Evolutionary conservation across 2,888 invertebrate species (phyloP), one percentile per base, ranked within the genome.

Genomic region (Hylaea fasciaria): DNA sequence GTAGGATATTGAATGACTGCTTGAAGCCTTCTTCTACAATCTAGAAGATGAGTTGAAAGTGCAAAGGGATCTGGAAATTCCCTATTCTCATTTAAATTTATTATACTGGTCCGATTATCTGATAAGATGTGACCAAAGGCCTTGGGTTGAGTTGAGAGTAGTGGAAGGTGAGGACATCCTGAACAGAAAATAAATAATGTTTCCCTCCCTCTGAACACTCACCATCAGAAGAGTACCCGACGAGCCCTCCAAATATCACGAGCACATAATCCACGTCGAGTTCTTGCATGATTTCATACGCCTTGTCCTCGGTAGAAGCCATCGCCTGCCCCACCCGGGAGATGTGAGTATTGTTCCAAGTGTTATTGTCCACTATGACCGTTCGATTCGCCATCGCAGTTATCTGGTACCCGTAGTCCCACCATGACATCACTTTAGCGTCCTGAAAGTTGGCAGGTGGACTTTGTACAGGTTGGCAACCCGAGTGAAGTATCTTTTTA

Each of bases 311-410:
- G 0, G 96, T 94, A 47, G 98, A 98, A 0, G 99, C 98, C 99
- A 99, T 99, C 0, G 99, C 99, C 87, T 99, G 98, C 0, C 99
- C 99, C 0, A 99, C 99, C 65, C 98, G 94, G 9, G 98, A 99
- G 78, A 99, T 99, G 87, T 99, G 99, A 12, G 99, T 99, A 87
- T 99, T 99, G 89, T 99, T 99, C 99, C 99, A 99, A 0, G 99
- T 99, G 82, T 99, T 99, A 86, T 99, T 99, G 85, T 99, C 99
- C 54, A 99, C 99, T 71, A 99, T 94, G 73, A 99, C 98, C 0
- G 99, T 99, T 44, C 98, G 94, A 92, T 99, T 99, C 13, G 99
- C 99, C 99, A 99, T 99, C 0, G 99, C 98, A 0, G 99, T 99
- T 92, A 99, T 99, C 91, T 98, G 98, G 90, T 99, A 99, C 0